Percentiles rank a stretch among this genome's conserved stretches.
Conservation (phyloP, 2,888 invertebrate species). For the Morpho helenor region DNA sequence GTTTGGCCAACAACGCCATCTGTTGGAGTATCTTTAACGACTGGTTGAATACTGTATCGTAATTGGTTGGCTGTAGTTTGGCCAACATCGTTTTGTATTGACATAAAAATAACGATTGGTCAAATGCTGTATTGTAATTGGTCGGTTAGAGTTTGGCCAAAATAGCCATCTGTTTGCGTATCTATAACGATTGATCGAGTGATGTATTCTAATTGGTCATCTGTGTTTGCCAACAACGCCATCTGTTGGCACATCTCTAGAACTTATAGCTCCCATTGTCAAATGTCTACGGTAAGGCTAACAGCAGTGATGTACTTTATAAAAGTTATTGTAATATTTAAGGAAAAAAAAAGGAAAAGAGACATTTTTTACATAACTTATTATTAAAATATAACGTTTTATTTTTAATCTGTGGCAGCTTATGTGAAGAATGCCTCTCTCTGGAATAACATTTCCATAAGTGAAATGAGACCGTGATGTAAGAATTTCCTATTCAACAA, state of each 20-base stretch:
- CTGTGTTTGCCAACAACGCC: background rate
- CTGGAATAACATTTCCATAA: constrained; percentile 31
- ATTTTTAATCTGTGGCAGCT: constrained; percentile 19
- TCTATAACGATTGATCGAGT: background rate
- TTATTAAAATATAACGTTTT: constrained; percentile 10
- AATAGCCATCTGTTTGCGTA: background rate
- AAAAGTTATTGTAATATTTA: constrained; percentile 21
- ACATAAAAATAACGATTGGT: background rate
- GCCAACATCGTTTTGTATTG: background rate
- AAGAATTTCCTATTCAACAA: constrained; percentile 35
- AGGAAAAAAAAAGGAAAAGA: constrained; percentile 10
- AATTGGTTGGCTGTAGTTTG: background rate
- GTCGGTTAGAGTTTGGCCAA: background rate
- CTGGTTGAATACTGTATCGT: background rate
- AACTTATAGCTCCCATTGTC: background rate
- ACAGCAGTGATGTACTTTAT: constrained; percentile 26
- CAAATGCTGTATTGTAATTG: background rate
- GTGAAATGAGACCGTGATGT: constrained; percentile 24
- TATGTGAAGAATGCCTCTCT: constrained; percentile 27
- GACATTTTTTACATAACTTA: constrained; percentile 21
- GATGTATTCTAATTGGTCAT: no score
- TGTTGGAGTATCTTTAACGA: background rate
- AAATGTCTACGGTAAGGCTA: constrained; percentile 23
- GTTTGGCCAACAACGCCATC: constrained; percentile 6
- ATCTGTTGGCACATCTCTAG: constrained; percentile 6